Conservation (phyloP, 1,140 invertebrate genomes). For the Vollenhovia emeryi region DNA sequence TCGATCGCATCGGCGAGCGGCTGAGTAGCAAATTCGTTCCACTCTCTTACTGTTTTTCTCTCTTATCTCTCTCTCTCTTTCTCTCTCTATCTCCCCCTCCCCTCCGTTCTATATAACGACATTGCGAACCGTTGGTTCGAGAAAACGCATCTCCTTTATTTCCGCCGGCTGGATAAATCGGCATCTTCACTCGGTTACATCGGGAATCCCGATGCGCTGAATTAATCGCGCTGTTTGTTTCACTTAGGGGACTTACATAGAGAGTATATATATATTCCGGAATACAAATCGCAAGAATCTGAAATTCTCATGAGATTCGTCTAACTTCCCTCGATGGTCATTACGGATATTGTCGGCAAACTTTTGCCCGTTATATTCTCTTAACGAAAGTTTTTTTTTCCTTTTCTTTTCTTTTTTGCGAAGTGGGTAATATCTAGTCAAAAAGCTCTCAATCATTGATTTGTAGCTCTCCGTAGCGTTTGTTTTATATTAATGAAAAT, state of each 20-base stretch:
- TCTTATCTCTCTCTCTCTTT: not conserved
- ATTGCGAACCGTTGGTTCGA: conserved; percentile 45
- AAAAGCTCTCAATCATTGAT: not conserved
- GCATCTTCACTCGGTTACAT: conserved; percentile 51
- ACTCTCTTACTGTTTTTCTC: conserved; percentile 26
- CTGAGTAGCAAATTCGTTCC: conserved; percentile 45
- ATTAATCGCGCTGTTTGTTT: conserved; percentile 58
- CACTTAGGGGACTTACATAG: conserved; percentile 30
- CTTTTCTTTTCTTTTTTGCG: not conserved
- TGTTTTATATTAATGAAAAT: not conserved
- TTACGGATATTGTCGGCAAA: conserved; percentile 31
- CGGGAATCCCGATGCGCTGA: conserved; percentile 40
- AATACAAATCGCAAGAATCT: conserved; percentile 39
- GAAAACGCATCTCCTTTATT: conserved; percentile 58
- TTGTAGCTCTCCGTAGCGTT: not conserved
- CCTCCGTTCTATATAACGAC: not conserved
- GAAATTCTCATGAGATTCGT: conserved; percentile 35
- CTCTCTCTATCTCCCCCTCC: too few relatives aligned
- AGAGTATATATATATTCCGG: not conserved
- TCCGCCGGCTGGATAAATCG: conserved; percentile 44
- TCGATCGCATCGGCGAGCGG: conserved; percentile 52
- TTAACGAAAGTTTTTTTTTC: not conserved
- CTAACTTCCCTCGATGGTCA: conserved; percentile 37
- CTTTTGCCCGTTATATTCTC: not conserved
- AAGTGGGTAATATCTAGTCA: not conserved